Percentiles rank a stretch among this genome's conserved stretches.
Conservation (phyloP, 1,140 invertebrate species). For the Aricia agestis region DNA sequence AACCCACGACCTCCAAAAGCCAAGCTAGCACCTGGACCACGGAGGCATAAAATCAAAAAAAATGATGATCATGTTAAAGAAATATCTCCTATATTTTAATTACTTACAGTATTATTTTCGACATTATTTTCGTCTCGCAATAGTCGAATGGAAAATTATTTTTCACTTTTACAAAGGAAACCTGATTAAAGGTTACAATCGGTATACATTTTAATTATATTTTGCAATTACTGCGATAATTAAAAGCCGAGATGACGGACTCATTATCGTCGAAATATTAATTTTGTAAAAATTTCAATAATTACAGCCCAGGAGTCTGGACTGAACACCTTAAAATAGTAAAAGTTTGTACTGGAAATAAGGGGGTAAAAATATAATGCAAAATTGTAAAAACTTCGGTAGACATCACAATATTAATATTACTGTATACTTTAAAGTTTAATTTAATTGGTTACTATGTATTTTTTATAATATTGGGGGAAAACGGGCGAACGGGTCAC, state of each 20-base stretch:
- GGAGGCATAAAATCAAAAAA: too few species aligned
- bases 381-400: too few species aligned
- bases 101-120: neutral
- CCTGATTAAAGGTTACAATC: neutral
- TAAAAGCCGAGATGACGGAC: neutral
- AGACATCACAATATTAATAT: too few species aligned
- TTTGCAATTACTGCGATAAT: neutral
- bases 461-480: too few species aligned
- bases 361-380: too few species aligned
- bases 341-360: too few species aligned
- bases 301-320: neutral
- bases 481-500: too few species aligned
- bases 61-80: too few species aligned
- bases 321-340: neutral
- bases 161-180: neutral
- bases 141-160: neutral
- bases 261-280: neutral
- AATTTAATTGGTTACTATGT: too few species aligned
- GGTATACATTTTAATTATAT: neutral
- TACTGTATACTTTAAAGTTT: too few species aligned
- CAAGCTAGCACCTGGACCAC: too few species aligned
- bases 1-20: too few species aligned
- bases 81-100: neutral
- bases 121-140: neutral
- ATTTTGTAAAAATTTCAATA: neutral